Percentiles rank a stretch among this genome's conserved stretches.
Evolutionary conservation across 37 sponge, comb jelly and placozoan species (phyloP).

Genomic region (Beroe ovata): DNA sequence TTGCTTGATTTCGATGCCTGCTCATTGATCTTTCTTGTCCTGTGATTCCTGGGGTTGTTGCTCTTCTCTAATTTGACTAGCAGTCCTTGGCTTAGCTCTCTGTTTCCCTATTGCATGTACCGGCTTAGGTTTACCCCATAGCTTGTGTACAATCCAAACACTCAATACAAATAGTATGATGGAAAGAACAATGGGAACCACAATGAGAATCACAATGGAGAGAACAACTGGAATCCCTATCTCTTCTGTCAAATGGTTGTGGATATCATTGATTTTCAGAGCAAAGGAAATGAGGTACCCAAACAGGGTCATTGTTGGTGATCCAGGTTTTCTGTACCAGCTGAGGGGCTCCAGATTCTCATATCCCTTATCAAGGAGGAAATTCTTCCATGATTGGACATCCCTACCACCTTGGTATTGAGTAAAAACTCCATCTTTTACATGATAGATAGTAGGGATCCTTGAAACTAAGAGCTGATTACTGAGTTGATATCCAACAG

Average conservation of each 20-base stretch:
- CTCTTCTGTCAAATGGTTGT: constrained; percentile 25
- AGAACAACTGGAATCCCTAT: background rate
- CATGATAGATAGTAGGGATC: constrained; percentile 56
- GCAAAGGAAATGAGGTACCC: constrained; percentile 8
- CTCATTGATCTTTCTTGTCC: constrained; percentile 13
- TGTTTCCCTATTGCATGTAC: constrained; percentile 17
- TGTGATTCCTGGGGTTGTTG: background rate
- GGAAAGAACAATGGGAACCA: background rate
- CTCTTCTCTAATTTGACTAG: background rate
- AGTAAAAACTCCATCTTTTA: constrained; percentile 41
- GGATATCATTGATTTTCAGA: constrained; percentile 1
- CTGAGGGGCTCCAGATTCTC: constrained; percentile 16
- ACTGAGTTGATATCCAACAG: background rate
- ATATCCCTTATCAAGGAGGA: background rate
- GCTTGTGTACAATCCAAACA: background rate
- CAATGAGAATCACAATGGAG: background rate
- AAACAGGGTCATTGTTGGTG: constrained; percentile 17
- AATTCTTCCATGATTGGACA: background rate
- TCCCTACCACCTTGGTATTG: constrained; percentile 22
- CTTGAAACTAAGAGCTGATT: constrained; percentile 31
- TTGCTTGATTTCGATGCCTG: too few species aligned
- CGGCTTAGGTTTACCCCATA: constrained; percentile 36
- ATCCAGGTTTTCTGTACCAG: constrained; percentile 47
- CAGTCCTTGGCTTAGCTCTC: constrained; percentile 22
- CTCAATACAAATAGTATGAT: constrained; percentile 1